These are phyloP conservation scores for Neomonachus schauinslandi DNA, from an alignment of 2,113 vertebrate genomes.

Conservation along the genomic window DNA sequence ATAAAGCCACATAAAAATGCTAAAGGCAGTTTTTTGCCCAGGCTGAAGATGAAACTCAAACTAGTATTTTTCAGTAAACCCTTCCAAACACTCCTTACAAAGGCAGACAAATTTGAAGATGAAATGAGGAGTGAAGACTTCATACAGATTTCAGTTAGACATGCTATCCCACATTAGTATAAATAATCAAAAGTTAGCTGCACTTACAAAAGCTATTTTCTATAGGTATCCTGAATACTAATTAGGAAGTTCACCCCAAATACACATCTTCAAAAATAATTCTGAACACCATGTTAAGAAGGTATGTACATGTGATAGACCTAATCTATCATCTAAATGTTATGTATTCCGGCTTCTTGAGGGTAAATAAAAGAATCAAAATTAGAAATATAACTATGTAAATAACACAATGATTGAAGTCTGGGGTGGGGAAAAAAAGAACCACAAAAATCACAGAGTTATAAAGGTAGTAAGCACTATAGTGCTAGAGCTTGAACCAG, in stretches of 20 bases:
- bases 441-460: not conserved
- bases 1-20: not conserved
- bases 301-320: not conserved
- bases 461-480: not conserved
- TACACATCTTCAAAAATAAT: conserved; percentile 50
- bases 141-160: not conserved
- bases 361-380: conserved; percentile 8
- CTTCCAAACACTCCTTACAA: not conserved
- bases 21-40: not conserved
- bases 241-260: conserved; percentile 26
- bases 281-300: not conserved
- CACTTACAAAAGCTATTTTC: not conserved
- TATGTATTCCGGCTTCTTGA: not conserved
- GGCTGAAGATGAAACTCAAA: not conserved
- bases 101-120: conserved; percentile 22
- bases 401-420: not conserved
- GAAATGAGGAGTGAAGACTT: not conserved
- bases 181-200: conserved; percentile 34
- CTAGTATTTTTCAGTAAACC: not conserved
- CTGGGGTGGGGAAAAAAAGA: not conserved
- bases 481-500: not conserved
- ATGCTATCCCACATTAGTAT: not conserved
- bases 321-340: conserved; percentile 29
- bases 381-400: not conserved
- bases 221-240: not conserved